A percentile compares a stretch with the other conserved stretches of the same genome.
These are phyloP conservation scores for Hemicrepidius hirtus DNA, from an alignment of 2,888 invertebrate genomes.

Conservation along the genomic window DNA sequence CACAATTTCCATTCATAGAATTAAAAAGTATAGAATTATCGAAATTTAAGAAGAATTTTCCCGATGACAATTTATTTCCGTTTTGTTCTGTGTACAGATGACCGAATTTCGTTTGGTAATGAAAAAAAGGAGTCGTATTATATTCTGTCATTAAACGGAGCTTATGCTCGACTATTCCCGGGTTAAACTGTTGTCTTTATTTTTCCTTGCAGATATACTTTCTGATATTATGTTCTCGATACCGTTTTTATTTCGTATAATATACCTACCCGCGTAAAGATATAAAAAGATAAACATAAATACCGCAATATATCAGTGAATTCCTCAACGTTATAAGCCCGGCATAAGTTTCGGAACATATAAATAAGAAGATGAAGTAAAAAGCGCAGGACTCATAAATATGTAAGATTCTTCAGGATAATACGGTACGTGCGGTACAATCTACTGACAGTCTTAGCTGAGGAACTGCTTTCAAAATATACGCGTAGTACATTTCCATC, in stretches of 20 bases:
- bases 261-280: constrained; percentile 6
- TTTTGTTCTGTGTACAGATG: neutral
- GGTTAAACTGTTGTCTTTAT: neutral
- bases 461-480: constrained; percentile 29
- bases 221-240: neutral
- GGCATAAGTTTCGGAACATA: constrained; percentile 54
- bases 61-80: neutral
- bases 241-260: no score
- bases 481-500: constrained; percentile 32
- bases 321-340: constrained; percentile 44
- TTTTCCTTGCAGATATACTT: neutral
- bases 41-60: neutral
- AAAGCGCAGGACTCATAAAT: constrained; percentile 60
- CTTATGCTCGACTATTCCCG: neutral
- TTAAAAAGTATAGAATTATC: neutral
- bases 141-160: neutral
- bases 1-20: no score
- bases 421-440: constrained; percentile 46
- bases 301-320: constrained; percentile 45
- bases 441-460: constrained; percentile 32
- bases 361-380: constrained; percentile 60
- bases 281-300: constrained; percentile 38
- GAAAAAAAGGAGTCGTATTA: neutral
- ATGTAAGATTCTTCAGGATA: constrained; percentile 59
- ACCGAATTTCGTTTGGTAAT: neutral